phyloP scores from a whole-genome alignment of 2,888 invertebrate genomes.

The Tortrix viridana region DNA sequence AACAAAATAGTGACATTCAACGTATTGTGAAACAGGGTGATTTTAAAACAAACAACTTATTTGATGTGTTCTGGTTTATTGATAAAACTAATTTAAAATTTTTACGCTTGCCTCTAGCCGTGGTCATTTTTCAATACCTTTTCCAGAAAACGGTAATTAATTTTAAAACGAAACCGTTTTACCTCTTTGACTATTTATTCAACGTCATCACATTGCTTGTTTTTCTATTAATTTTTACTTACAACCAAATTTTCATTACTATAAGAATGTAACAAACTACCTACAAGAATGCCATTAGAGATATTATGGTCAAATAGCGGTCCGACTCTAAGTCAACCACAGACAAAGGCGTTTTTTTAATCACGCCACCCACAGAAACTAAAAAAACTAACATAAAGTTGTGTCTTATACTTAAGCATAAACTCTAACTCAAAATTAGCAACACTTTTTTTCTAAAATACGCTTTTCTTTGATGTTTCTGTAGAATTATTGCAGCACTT shows the following conservation, averaged over 20 bases:
- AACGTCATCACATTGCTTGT: no score
- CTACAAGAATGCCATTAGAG: not conserved
- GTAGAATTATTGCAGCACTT: slow-evolving; percentile 18
- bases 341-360: slow-evolving; percentile 18
- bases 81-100: no score
- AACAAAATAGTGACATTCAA: no score
- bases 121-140: no score
- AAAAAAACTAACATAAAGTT: slow-evolving; percentile 30
- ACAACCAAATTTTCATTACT: not conserved
- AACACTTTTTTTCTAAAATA: slow-evolving; percentile 33
- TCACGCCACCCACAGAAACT: slow-evolving; percentile 33
- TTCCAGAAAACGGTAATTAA: no score
- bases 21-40: no score
- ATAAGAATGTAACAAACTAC: not conserved
- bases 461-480: slow-evolving; percentile 38
- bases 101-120: no score
- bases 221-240: no score
- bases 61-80: no score
- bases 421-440: slow-evolving; percentile 35
- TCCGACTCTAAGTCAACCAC: slow-evolving; percentile 19
- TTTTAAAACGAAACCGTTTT: no score
- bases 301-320: slow-evolving; percentile 13
- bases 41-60: no score
- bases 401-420: slow-evolving; percentile 31
- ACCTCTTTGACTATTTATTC: no score